Percentiles rank a stretch among this genome's conserved stretches.
phyloP scores from a whole-genome alignment of 2,888 invertebrate genomes.

The Cerceris ruficornis region DNA sequence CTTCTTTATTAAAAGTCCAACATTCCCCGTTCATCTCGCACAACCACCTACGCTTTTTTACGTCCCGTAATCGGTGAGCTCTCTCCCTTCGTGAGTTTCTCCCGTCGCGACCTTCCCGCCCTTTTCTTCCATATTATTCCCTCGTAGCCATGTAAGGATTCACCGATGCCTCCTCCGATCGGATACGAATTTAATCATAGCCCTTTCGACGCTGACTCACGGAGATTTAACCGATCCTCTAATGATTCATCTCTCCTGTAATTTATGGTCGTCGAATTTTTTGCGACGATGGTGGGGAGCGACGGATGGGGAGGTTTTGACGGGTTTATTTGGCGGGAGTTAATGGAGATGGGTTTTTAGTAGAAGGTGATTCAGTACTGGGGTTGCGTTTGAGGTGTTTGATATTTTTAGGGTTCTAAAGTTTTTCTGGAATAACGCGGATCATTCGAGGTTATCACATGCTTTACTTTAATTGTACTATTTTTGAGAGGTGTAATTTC shows the following conservation, averaged over 20 bases:
- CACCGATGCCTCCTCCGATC: slow-evolving; percentile 24
- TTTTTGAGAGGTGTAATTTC: no score
- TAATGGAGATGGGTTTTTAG: no score
- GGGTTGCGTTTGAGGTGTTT: no score
- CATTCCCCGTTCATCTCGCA: slow-evolving; percentile 17
- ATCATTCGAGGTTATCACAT: no score
- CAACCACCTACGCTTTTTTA: slow-evolving; percentile 9
- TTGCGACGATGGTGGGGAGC: slow-evolving; percentile 6
- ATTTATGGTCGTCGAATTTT: slow-evolving; percentile 15
- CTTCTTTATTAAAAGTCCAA: slow-evolving; percentile 64
- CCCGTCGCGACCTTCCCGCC: not conserved
- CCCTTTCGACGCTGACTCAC: slow-evolving; percentile 30
- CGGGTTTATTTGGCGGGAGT: not conserved
- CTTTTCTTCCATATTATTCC: not conserved
- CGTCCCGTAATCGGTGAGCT: not conserved
- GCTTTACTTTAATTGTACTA: no score
- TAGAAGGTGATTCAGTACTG: no score
- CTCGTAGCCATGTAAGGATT: slow-evolving; percentile 40
- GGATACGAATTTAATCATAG: slow-evolving; percentile 38
- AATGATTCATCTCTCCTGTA: slow-evolving; percentile 20
- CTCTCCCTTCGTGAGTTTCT: no score
- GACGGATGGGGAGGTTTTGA: slow-evolving; percentile 2
- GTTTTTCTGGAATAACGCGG: no score
- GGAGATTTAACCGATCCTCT: not conserved
- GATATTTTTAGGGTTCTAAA: no score